phyloP scores from a whole-genome alignment of 2,888 invertebrate species.

The Hipparchia sbordonii region DNA sequence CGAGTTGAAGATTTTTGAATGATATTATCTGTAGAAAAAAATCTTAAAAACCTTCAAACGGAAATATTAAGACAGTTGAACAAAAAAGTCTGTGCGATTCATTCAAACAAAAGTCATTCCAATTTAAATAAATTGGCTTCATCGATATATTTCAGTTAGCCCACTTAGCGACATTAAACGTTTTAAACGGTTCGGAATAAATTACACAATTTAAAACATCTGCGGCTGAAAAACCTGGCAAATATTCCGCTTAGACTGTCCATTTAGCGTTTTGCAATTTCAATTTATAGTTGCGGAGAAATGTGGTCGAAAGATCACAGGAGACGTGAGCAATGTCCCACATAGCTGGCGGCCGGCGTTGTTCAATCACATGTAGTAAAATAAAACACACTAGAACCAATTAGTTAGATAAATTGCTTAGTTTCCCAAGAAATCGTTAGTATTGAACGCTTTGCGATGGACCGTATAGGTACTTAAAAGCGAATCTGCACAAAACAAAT shows the following conservation, averaged over 20 bases:
- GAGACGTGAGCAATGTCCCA: conserved; percentile 34
- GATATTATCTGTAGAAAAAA: background rate
- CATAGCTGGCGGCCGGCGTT: conserved; percentile 27
- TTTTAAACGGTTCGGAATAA: conserved; percentile 17
- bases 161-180: conserved; percentile 24
- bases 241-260: conserved; percentile 17
- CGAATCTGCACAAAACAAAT: background rate
- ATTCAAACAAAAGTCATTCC: conserved; percentile 16
- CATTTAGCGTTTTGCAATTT: conserved; percentile 29
- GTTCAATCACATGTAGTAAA: conserved; percentile 29
- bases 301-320: conserved; percentile 33
- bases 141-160: conserved; percentile 13
- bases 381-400: conserved; percentile 31
- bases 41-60: background rate
- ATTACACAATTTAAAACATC: conserved; percentile 23
- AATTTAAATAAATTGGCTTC: conserved; percentile 12
- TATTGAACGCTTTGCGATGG: conserved; percentile 1
- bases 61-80: background rate
- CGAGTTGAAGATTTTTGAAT: background rate
- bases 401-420: conserved; percentile 20
- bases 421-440: conserved; percentile 18
- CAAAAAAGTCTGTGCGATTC: background rate
- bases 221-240: conserved; percentile 16
- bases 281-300: conserved; percentile 31
- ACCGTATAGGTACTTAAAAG: background rate